Evolutionary conservation across 1,140 invertebrate species (phyloP).

Genomic region (Plectrocnemia conspersa): DNA sequence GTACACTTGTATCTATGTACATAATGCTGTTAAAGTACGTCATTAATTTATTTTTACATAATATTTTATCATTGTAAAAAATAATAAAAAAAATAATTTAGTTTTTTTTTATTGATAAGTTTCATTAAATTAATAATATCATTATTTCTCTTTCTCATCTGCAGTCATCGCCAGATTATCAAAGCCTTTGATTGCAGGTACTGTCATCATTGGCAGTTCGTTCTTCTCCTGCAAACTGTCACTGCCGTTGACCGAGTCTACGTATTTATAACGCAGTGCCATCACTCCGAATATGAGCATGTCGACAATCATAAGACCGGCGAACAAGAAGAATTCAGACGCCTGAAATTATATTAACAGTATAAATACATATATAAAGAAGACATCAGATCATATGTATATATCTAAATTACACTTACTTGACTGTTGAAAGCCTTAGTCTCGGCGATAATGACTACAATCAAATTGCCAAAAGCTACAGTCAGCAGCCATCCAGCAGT

Average conservation of each 20-base stretch:
- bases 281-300: constrained; percentile 77
- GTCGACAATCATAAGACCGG: constrained; percentile 75
- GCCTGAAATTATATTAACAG: constrained; percentile 67
- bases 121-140: background rate
- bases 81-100: background rate
- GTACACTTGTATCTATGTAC: too few species aligned
- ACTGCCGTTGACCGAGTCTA: constrained; percentile 42
- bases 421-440: constrained; percentile 56
- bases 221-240: constrained; percentile 40
- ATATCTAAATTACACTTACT: constrained; percentile 45
- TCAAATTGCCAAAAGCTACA: constrained; percentile 84
- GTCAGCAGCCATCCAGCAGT: constrained; percentile 87
- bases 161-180: constrained; percentile 1
- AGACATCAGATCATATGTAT: constrained; percentile 1
- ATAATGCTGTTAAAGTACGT: too few species aligned
- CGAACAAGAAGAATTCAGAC: constrained; percentile 84
- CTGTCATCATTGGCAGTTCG: constrained; percentile 7
- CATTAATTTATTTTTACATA: too few species aligned
- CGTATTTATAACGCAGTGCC: constrained; percentile 68
- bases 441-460: constrained; percentile 56
- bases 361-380: too few species aligned
- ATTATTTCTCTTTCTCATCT: constrained; percentile 4
- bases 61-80: too few species aligned
- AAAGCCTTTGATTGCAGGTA: background rate
- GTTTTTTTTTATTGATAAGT: background rate